Evolutionary conservation across 2,113 vertebrate genomes (phyloP).

Genomic region (Melanerpes aurifrons): DNA sequence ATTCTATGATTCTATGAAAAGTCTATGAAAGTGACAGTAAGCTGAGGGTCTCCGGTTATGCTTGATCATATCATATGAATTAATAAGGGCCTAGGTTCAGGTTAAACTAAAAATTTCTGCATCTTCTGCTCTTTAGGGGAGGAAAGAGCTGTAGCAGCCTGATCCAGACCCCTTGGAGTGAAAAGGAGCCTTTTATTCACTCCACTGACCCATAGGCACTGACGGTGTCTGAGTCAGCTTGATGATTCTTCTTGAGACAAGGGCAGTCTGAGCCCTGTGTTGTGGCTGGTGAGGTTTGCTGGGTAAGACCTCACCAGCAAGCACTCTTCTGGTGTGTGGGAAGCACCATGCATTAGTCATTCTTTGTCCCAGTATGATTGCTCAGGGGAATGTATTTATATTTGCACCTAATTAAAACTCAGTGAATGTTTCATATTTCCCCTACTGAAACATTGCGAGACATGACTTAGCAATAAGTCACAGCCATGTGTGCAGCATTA

Average conservation of each 20-base stretch:
- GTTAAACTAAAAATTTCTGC: background rate
- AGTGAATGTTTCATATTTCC: background rate
- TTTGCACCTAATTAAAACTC: background rate
- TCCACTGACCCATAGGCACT: background rate
- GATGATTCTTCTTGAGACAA: fast-evolving
- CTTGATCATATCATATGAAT: background rate
- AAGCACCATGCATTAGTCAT: background rate
- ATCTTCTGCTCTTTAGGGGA: background rate
- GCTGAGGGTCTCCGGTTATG: background rate
- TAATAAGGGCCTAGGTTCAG: background rate
- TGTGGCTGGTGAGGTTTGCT: background rate
- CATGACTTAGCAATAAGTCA: background rate
- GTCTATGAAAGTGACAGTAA: background rate
- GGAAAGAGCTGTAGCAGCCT: background rate
- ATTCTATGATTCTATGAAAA: background rate
- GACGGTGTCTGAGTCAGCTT: background rate
- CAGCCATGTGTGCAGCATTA: background rate
- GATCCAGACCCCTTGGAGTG: background rate
- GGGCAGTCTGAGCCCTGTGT: background rate
- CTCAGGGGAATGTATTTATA: background rate
- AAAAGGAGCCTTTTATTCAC: background rate
- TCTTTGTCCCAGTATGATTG: background rate
- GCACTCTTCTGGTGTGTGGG: fast-evolving
- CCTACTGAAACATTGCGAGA: background rate
- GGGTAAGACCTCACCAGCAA: background rate